Base-by-base conservation (phyloP, 2,797 vertebrate species). In the Fratercula arctica region DNA sequence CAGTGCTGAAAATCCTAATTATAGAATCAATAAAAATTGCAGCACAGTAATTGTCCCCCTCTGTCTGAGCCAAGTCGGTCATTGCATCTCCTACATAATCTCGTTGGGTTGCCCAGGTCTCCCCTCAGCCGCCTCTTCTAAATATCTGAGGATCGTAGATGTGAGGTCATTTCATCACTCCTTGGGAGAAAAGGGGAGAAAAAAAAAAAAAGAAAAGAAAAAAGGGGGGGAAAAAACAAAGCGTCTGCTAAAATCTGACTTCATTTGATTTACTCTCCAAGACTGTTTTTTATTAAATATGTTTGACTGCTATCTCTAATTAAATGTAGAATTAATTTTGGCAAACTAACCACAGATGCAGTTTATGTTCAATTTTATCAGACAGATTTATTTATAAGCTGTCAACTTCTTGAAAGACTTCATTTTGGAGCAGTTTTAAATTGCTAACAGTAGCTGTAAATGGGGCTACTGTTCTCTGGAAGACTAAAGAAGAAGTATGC, bases 381-480 rank as follows among this genome's bases (percentile, higher is more conserved):
- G 98, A 98, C 98, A 98, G 98, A 98, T 98, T 98, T 98, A 98
- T 98, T 98, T 98, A 98, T 98, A 98, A 98, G 98, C 98, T 98
- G 98, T 98, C 98, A 98, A 98, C 98, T 98, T 98, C 97, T 98
- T 98, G 98, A 98, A 98, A 98, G 98, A 98, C 98, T 98, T 98
- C 98, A 98, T 98, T 98, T 98, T 98, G 97, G 98, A 98, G 98
- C 97, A 97, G 98, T 97, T 98, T 98, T 98, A 98, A 98, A 98
- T 98, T 98, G 98, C 98, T 98, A 98, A 97, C 98, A 98, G 98
- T 98, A 98, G 97, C 97, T 98, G 98, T 98, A 99, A 99, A 99
- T 99, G 98, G 98, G 97, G 97, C 97, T 98, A 98, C 98, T 99
- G 99, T 99, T 99, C 98, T 98, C 98, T 98, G 97, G 95, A 97